Conservation (phyloP, 2,113 vertebrate genomes). For the Clarias gariepinus region DNA sequence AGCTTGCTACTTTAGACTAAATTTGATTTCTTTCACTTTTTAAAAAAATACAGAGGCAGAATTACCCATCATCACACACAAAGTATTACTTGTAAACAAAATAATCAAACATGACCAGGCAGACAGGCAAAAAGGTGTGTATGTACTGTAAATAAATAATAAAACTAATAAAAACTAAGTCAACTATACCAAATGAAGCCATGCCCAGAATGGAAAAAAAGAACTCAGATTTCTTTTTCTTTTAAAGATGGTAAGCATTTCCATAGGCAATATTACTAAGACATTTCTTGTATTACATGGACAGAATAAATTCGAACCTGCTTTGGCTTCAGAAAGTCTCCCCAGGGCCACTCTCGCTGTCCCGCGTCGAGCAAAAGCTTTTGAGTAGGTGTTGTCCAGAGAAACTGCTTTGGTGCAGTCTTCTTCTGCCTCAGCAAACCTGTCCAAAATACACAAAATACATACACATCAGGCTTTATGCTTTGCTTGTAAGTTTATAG, state of each 20-base stretch:
- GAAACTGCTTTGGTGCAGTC: constrained; percentile 86
- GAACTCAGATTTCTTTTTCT: neutral
- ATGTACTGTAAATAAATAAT: neutral
- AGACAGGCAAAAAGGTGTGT: neutral
- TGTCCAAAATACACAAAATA: constrained; percentile 52
- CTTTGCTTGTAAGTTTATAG: neutral
- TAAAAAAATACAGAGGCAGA: neutral
- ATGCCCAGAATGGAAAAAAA: neutral
- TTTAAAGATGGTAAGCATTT: neutral
- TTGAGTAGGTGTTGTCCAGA: constrained; percentile 86
- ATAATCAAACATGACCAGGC: neutral
- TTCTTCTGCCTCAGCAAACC: constrained; percentile 87
- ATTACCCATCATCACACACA: neutral
- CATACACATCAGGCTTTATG: neutral
- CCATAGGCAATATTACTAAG: neutral
- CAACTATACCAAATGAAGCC: neutral
- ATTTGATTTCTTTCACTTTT: too few relatives aligned
- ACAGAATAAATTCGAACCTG: constrained; percentile 72
- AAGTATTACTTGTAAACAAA: neutral
- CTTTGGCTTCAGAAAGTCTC: constrained; percentile 80
- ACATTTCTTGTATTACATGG: neutral
- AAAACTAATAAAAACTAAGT: neutral
- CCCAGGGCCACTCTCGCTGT: constrained; percentile 85
- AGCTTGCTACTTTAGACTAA: too few relatives aligned
- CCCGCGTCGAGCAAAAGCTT: constrained; percentile 92